Evolutionary conservation across 1,140 invertebrate species (phyloP), one percentile per base, ranked within the genome.

Genomic region (Heterodera schachtii): DNA sequence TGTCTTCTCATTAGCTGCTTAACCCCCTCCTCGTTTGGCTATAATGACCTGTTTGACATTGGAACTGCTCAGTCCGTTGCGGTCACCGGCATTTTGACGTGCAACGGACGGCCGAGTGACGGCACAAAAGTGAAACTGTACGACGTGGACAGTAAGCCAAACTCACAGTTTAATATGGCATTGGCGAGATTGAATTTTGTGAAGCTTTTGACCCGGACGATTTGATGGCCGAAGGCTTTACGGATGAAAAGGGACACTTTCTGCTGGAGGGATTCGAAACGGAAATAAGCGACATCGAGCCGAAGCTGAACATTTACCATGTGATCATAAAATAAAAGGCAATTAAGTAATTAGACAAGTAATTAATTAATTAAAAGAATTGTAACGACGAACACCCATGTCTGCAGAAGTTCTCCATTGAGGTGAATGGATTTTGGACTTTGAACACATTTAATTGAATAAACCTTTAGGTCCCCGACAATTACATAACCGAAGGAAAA

Each of bases 301-400:
- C 84, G 13, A 84, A 86, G 43, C 79, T 86, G 64, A 86, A 86
- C 67, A 82, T 86, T 49, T 86, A 86, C 67, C 84, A 86, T 64
- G 81, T 71, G 21, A 41, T 11, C 19, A 16, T 71, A 13, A 41
- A 71, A 46, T 43, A 2, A 9, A 4, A 19, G 19, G 19, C 21
- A 16, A 71, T 67, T 43, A 78, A 6, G 6, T 41, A 41, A 31
- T 31, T 31, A 31, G 31, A 0, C 31, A 31, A 31, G 0, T 31
- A 31, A 31, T 16, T 43, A 41, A 60, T 67, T 78, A 19, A 21
- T 66, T 46, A 60, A 78, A 60, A 78, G 76, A 44, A 81, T 81
- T 81, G 79, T 49, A 80, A 81, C 46, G 79, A 81, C 31, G 71
- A 73, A 41, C 47, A 69, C 64, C 76, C 76, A 31, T 78, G 52